Base-by-base conservation (phyloP, 2,113 vertebrate genomes). In the Dendropsophus ebraccatus region DNA sequence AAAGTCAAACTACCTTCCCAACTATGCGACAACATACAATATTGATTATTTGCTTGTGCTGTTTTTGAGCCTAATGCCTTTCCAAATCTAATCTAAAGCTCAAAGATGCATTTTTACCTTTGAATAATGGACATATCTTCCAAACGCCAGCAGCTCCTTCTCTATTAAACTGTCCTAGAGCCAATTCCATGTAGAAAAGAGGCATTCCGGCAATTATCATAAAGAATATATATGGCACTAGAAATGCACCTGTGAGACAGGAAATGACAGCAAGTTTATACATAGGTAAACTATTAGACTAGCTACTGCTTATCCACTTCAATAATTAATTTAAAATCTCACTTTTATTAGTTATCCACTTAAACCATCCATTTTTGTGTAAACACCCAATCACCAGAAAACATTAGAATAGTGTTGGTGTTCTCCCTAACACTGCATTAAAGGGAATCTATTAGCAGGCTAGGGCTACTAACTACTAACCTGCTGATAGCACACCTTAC, bases 161-260 rank as follows among this genome's bases (percentile, higher is more conserved):
- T 62, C 96, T 92, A 91, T 96, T 96, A 89, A 96, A 97, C 86
- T 97, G 96, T 28, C 96, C 96, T 25, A 97, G 90, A 8, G 96
- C 96, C 88, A 97, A 91, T 90, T 97, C 96, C 96, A 97, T 97
- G 90, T 97, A 97, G 92, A 97, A 97, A 0, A 97, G 96, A 0
- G 96, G 96, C 96, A 96, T 96, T 5, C 96, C 96, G 0, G 96
- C 96, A 45, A 97, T 96, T 87, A 97, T 92, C 96, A 97, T 97
- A 90, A 97, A 97, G 89, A 97, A 93, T 87, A 97, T 78, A 88
- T 97, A 97, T 5, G 96, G 96, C 35, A 97, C 96, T 83, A 97
- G 93, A 85, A 97, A 97, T 2, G 96, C 96, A 74, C 96, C 96
- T 97, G 88, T 0, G 60, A 73, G 23, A 16, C 25, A 81, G 45